Base-by-base conservation (phyloP, 2,797 vertebrate species). In the Melanotaenia maccullochi region DNA sequence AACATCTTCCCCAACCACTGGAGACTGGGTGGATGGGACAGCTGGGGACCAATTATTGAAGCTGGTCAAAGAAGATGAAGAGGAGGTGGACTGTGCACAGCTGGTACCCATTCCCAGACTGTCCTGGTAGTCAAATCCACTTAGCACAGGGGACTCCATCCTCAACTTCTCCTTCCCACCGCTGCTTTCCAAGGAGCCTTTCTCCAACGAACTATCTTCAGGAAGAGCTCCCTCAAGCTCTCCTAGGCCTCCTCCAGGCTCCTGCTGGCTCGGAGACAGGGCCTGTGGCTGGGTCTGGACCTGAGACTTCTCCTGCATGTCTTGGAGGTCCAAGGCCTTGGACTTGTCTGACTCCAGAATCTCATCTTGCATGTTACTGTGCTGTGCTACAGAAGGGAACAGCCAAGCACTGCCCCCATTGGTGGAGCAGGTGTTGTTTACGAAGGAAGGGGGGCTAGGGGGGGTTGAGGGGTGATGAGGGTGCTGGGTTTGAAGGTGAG, bases 301-400 rank as follows among this genome's bases (percentile, higher is more conserved):
- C 95, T 98, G 98, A 87, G 96, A 95, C 94, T 98, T 98, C 85
- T 99, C 97, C 63, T 91, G 91, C 84, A 93, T 87, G 77, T 93
- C 93, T 84, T 93, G 93, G 82, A 93, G 89, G 83, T 94, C 92
- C 88, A 94, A 87, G 88, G 93, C 92, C 94, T 99, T 99, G 89
- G 97, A 95, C 94, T 98, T 98, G 90, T 99, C 97, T 68, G 96
- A 95, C 90, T 97, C 97, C 93, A 99, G 93, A 93, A 99, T 96
- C 93, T 99, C 98, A 97, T 99, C 97, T 96, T 99, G 98, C 95
- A 99, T 97, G 94, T 96, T 98, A 93, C 96, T 95, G 95, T 98
- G 97, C 90, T 96, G 93, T 84, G 97, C 95, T 91, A 97, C 95
- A 51, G 96, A 94, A 75, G 98, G 97, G 90, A 98, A 99, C 82